Base-by-base conservation (phyloP, 2,888 invertebrate genomes). In the Taphrorychus bicolor region DNA sequence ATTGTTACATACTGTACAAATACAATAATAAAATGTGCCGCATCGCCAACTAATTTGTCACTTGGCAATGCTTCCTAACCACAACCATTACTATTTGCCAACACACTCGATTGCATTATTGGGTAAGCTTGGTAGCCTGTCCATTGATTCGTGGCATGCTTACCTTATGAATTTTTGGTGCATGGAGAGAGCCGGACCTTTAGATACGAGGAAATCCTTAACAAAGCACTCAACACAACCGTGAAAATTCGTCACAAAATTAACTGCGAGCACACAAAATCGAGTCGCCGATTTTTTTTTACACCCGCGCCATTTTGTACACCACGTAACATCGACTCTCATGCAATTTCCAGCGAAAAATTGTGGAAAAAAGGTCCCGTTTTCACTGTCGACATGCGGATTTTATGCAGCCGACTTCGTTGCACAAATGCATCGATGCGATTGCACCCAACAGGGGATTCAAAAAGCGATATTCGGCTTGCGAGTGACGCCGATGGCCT, bases 371-470 rank as follows among this genome's bases (percentile, higher is more conserved):
- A 65, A 42, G 18, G 7, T 24, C 59, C 58, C 51, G 65, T 52
- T 59, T 65, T 42, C 41, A 51, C 51, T 53, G 52, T 23, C 22
- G 51, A 11, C 51, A 2, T 51, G 59, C 59, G 51, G 21, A 51
- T 66, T 59, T 66, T 54, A 49, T 54, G 59, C 59, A 52, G 21
- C 69, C 61, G 61, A 66, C 65, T 53, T 58, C 21, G 42, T 60
- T 68, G 70, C 67, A 68, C 70, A 68, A 70, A 61, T 70, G 70
- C 70, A 70, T 63, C 67, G 68, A 60, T 68, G 70, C 70, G 68
- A 70, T 68, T 70, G 70, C 70, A 70, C 45, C 64, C 60, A 61
- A 64, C 59, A 42, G 63, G 63, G 66, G 58, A 62, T 62, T 67
- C 62, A 62, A 67, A 68, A 58, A 51, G 59, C 67, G 61, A 58